These are phyloP conservation scores for Takifugu flavidus DNA, from an alignment of 2,113 vertebrate species.

Conservation along the genomic window DNA sequence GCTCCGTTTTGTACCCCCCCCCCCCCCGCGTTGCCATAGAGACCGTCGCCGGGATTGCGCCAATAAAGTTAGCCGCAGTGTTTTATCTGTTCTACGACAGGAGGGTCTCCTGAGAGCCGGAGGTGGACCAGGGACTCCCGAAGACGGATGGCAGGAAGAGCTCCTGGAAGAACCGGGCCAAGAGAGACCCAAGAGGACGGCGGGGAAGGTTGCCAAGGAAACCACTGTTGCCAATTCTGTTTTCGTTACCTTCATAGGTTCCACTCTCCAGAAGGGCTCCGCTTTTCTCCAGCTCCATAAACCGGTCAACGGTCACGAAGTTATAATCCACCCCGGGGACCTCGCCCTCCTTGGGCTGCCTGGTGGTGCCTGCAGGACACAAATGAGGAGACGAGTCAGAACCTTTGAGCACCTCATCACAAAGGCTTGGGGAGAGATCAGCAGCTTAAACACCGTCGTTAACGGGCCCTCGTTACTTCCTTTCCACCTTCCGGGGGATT, in stretches of 20 bases:
- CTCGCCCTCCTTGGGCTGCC: constrained; percentile 98
- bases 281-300: constrained; percentile 98
- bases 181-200: constrained; percentile 22
- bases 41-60: constrained; percentile 29
- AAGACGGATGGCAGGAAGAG: constrained; percentile 11
- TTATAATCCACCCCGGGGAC: constrained; percentile 99
- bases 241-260: constrained; percentile 95
- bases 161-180: constrained; percentile 18
- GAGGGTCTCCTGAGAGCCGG: constrained; percentile 26
- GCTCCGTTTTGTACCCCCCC: constrained; percentile 3
- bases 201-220: too few species aligned
- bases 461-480: neutral
- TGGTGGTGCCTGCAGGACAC: constrained; percentile 87
- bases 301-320: constrained; percentile 94
- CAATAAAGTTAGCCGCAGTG: constrained; percentile 18
- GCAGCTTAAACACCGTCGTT: too few species aligned
- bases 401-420: too few species aligned
- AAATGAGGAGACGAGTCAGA: constrained; percentile 26
- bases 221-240: neutral
- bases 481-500: neutral
- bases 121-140: constrained; percentile 10
- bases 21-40: neutral
- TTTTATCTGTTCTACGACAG: constrained; percentile 43
- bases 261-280: constrained; percentile 96
- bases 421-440: too few species aligned